phyloP scores from a whole-genome alignment of 2,113 vertebrate genomes.

The Odobenus rosmarus region DNA sequence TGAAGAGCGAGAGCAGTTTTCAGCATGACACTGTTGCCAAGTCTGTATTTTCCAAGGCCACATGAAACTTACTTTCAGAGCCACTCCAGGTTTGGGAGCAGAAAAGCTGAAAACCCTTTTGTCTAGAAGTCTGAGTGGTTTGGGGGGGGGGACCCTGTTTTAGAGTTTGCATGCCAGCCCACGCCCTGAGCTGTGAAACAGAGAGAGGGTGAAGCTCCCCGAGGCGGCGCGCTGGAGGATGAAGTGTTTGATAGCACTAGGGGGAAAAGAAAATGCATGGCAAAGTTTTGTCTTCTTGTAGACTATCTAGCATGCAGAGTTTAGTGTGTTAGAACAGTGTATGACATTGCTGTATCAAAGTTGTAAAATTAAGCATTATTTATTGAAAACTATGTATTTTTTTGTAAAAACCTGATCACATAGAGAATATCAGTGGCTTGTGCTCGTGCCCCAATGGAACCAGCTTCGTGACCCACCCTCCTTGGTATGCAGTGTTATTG shows the following conservation, averaged over 20 bases:
- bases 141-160: constrained; percentile 83
- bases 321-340: constrained; percentile 90
- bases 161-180: constrained; percentile 90
- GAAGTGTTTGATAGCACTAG: constrained; percentile 88
- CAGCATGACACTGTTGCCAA: constrained; percentile 85
- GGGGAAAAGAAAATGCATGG: constrained; percentile 88
- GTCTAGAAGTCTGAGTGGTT: constrained; percentile 90
- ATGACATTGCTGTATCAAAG: constrained; percentile 92
- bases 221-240: constrained; percentile 86
- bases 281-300: constrained; percentile 87
- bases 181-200: constrained; percentile 81
- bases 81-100: constrained; percentile 86
- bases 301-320: constrained; percentile 91
- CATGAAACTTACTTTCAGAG: constrained; percentile 83
- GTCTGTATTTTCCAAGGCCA: constrained; percentile 84
- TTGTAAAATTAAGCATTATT: constrained; percentile 93
- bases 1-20: constrained; percentile 84
- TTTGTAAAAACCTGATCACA: constrained; percentile 91
- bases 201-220: constrained; percentile 83
- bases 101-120: constrained; percentile 86
- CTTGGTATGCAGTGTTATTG: constrained; percentile 89
- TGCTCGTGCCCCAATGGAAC: constrained; percentile 86
- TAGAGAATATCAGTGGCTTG: constrained; percentile 89
- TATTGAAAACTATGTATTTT: constrained; percentile 93
- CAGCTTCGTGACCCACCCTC: constrained; percentile 87